Base-by-base conservation (phyloP, 2,888 invertebrate genomes). In the Trachelus tabidus region DNA sequence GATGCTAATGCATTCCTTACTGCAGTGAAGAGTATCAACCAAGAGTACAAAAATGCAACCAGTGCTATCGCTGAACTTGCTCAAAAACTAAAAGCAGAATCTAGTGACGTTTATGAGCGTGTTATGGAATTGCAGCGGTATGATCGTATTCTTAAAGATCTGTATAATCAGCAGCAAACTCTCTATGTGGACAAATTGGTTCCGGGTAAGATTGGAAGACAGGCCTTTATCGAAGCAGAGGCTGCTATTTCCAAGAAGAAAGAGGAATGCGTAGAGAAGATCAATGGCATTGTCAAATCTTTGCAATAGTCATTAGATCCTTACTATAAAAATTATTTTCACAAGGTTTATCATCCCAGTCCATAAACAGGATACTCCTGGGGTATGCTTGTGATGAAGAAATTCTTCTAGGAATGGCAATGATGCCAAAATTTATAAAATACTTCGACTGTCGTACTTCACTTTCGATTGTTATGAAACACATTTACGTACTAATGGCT, bases 101-200 rank as follows among this genome's bases (percentile, higher is more conserved):
- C 93, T 11, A 92, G 93, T n/a, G 95, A 95, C 80, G 89, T 93
- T 34, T 92, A 93, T 79, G 95, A 95, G 71, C 94, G 93, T 90
- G 93, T 94, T 31, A 89, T 89, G 69, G 95, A 95, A 81, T 90
- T 95, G 77, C 94, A 95, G 85, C 93, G 93, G 73, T 86, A 93
- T 81, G 95, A 95, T 87, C 92, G 91, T 88, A 81, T 86, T 40
- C 84, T 93, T 68, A 92, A 92, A 80, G 93, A 92, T 76, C 81
- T 92, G 3, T 92, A 92, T 82, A 89, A 89, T 79, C 92, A 92
- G 76, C 92, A 92, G 71, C 94, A 94, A 82, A 92, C 92, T 33
- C 89, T 93, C 31, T 92, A 93, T 80, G 93, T 94, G n/a, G 95
- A 95, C 83, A 94, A 94, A 87, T 90, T 95, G 69, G 93, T 95